phyloP scores from a whole-genome alignment of 2,888 invertebrate genomes.

The Ametastegia equiseti region DNA sequence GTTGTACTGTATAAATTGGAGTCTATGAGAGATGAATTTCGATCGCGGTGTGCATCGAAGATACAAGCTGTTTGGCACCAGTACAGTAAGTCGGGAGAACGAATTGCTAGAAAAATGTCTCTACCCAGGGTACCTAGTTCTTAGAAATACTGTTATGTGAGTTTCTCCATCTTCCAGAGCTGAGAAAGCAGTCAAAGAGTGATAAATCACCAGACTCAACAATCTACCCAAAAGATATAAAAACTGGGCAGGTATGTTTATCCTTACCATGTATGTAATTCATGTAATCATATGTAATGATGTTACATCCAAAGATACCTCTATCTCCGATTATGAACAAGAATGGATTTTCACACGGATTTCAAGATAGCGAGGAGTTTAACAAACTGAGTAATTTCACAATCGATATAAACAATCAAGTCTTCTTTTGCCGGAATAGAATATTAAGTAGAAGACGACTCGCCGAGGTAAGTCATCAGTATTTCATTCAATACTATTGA shows the following conservation, averaged over 20 bases:
- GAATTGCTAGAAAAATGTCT: neutral
- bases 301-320: neutral
- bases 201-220: neutral
- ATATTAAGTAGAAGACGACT: slow-evolving; percentile 67
- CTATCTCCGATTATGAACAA: neutral
- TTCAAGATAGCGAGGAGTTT: neutral
- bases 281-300: neutral
- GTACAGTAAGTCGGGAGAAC: slow-evolving; percentile 54
- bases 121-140: too few species aligned
- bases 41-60: slow-evolving; percentile 56
- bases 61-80: slow-evolving; percentile 63
- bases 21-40: slow-evolving; percentile 57
- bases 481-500: slow-evolving; percentile 39
- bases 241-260: neutral
- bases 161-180: neutral
- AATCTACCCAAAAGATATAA: neutral
- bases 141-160: neutral
- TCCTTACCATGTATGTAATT: neutral
- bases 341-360: neutral
- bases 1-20: slow-evolving; percentile 60
- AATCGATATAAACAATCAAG: slow-evolving; percentile 49
- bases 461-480: slow-evolving; percentile 61
- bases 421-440: slow-evolving; percentile 66
- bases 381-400: neutral
- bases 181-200: neutral